These are phyloP conservation scores for Enteromius anoplus DNA, from an alignment of 2,797 vertebrate species.

Conservation along the genomic window DNA sequence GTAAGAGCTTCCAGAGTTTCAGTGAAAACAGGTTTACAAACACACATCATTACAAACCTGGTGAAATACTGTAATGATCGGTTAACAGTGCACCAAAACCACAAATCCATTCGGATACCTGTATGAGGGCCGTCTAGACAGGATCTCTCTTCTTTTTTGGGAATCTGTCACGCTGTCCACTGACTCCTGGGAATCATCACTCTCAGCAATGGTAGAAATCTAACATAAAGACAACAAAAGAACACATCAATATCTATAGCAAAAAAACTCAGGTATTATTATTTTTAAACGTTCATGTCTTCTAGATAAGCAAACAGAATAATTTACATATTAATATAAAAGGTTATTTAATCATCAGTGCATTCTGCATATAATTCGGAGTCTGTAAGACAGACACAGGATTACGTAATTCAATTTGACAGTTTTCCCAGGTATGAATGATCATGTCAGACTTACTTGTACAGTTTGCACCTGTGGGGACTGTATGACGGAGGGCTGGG, in stretches of 20 bases:
- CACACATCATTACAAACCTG: not conserved
- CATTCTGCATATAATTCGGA: too few relatives aligned
- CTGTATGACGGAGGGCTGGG: slow-evolving; percentile 98
- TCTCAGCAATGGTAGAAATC: slow-evolving; percentile 98
- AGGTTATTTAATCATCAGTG: not conserved
- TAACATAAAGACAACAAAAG: slow-evolving; percentile 62
- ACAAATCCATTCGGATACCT: slow-evolving; percentile 76
- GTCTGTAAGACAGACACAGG: not conserved
- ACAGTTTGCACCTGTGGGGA: slow-evolving; percentile 97
- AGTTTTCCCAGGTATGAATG: not conserved
- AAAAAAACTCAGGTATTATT: not conserved
- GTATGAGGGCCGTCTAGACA: slow-evolving; percentile 96
- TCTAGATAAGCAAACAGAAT: not conserved
- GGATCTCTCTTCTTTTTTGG: slow-evolving; percentile 98
- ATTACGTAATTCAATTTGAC: not conserved
- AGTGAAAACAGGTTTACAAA: not conserved
- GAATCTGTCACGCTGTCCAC: slow-evolving; percentile 97
- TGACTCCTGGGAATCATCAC: slow-evolving; percentile 98
- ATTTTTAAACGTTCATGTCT: not conserved
- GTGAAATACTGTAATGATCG: not conserved
- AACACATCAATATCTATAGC: not conserved
- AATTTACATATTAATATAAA: not conserved
- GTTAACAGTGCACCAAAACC: not conserved
- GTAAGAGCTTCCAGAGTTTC: not conserved
- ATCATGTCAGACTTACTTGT: slow-evolving; percentile 79